phyloP scores from a whole-genome alignment of 2,113 vertebrate genomes.

The Odontesthes bonariensis region DNA sequence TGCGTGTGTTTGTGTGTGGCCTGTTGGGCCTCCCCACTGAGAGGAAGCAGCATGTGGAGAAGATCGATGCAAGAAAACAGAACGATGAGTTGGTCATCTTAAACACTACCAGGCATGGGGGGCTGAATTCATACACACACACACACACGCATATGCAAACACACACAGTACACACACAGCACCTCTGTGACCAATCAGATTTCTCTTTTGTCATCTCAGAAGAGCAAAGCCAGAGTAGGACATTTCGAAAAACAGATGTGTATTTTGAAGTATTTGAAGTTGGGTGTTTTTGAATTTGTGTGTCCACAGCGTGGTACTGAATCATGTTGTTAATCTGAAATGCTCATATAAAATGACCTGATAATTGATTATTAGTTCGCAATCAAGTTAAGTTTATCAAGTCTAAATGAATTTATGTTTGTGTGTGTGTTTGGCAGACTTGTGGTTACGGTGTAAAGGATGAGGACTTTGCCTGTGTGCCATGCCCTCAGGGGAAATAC shows the following conservation, averaged over 20 bases:
- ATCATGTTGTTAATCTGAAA: conserved; percentile 12
- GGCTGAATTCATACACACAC: conserved; percentile 5
- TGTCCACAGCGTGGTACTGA: conserved; percentile 3
- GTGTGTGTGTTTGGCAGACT: conserved; percentile 79
- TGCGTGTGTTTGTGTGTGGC: conserved; percentile 53
- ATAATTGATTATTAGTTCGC: conserved; percentile 2
- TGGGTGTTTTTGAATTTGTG: conserved; percentile 27
- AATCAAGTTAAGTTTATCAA: not conserved
- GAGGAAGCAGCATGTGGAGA: conserved; percentile 50
- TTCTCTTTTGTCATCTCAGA: conserved; percentile 49
- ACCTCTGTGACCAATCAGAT: conserved; percentile 57
- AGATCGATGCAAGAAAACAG: conserved; percentile 59
- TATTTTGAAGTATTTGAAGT: conserved; percentile 15
- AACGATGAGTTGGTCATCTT: conserved; percentile 68
- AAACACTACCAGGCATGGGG: conserved; percentile 60
- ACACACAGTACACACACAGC: conserved; percentile 1
- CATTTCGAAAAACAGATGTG: conserved; percentile 57
- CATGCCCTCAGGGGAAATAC: conserved; percentile 93
- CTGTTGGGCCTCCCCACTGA: conserved; percentile 45
- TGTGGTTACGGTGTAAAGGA: conserved; percentile 95
- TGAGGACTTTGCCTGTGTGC: conserved; percentile 90
- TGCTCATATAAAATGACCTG: not conserved
- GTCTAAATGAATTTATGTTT: not conserved
- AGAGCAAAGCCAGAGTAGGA: conserved; percentile 47
- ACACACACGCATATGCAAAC: conserved; percentile 1